Evolutionary conservation across 2,888 invertebrate species (phyloP).

Genomic region (Dryomyza anilis): DNA sequence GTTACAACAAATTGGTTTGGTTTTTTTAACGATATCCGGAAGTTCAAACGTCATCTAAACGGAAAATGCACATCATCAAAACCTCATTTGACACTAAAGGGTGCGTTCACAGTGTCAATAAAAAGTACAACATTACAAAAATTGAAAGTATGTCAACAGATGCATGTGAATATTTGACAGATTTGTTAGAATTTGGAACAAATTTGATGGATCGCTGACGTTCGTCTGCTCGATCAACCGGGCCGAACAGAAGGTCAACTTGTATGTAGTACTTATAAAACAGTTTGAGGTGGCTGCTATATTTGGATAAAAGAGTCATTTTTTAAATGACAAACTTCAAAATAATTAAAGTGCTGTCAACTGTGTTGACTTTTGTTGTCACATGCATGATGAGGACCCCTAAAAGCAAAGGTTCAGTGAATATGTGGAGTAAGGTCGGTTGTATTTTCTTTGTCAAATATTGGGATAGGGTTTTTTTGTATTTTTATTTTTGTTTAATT

Average conservation of each 20-base stretch:
- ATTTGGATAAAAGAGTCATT: no score
- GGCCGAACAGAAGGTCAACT: not conserved
- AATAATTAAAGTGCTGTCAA: no score
- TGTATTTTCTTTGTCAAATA: not conserved
- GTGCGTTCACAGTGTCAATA: conserved; percentile 6
- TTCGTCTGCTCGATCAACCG: not conserved
- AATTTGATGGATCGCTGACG: conserved; percentile 31
- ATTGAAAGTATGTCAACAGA: not conserved
- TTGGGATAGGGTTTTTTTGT: not conserved
- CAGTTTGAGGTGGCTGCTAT: no score
- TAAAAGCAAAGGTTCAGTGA: conserved; percentile 2
- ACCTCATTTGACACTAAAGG: not conserved
- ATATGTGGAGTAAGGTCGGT: conserved; percentile 18
- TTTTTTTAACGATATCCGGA: not conserved
- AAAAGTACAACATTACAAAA: not conserved
- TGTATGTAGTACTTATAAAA: no score
- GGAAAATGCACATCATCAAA: not conserved
- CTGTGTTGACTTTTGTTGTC: no score
- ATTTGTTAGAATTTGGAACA: conserved; percentile 30
- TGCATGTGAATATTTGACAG: conserved; percentile 16
- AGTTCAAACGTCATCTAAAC: not conserved
- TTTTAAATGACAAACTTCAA: no score
- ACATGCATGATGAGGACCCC: not conserved
- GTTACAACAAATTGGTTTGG: not conserved
- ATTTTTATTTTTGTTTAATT: no score